Conservation (phyloP, 2,888 invertebrate species). For the Sesia bembeciformis region DNA sequence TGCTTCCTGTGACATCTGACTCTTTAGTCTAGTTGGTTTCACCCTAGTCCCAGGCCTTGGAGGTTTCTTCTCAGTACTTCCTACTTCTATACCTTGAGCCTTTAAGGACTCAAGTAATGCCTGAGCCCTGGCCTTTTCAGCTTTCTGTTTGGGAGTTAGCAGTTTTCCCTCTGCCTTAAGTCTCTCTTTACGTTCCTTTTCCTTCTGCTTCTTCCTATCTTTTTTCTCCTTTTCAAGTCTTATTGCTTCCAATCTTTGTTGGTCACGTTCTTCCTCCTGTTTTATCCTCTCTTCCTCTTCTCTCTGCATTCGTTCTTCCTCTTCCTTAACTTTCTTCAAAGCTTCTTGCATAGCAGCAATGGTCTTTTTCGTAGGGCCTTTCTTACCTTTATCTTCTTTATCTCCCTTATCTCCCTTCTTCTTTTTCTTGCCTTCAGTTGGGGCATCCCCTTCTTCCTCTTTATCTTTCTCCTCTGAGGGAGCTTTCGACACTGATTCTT, state of each 20-base stretch:
- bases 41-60: constrained; percentile 82
- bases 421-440: constrained; percentile 45
- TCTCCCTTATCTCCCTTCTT: constrained; percentile 70
- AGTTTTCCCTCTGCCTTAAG: constrained; percentile 97
- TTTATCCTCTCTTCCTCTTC: constrained; percentile 88
- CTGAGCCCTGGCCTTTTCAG: constrained; percentile 90
- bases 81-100: constrained; percentile 89
- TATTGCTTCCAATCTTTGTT: constrained; percentile 81
- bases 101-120: constrained; percentile 91
- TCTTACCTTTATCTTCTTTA: constrained; percentile 73
- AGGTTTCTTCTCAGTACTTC: constrained; percentile 78
- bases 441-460: constrained; percentile 43
- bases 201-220: constrained; percentile 91
- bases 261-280: constrained; percentile 83
- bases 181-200: constrained; percentile 93
- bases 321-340: constrained; percentile 89
- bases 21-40: constrained; percentile 80
- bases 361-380: constrained; percentile 88
- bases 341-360: constrained; percentile 95
- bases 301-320: constrained; percentile 82
- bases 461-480: constrained; percentile 43
- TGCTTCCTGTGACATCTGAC: constrained; percentile 74
- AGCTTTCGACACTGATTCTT: constrained; percentile 48
- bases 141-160: constrained; percentile 94
- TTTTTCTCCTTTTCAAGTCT: constrained; percentile 90